Evolutionary conservation across 2,888 invertebrate species (phyloP), one percentile per base, ranked within the genome.

Genomic region (Chymomyza fuscimana): DNA sequence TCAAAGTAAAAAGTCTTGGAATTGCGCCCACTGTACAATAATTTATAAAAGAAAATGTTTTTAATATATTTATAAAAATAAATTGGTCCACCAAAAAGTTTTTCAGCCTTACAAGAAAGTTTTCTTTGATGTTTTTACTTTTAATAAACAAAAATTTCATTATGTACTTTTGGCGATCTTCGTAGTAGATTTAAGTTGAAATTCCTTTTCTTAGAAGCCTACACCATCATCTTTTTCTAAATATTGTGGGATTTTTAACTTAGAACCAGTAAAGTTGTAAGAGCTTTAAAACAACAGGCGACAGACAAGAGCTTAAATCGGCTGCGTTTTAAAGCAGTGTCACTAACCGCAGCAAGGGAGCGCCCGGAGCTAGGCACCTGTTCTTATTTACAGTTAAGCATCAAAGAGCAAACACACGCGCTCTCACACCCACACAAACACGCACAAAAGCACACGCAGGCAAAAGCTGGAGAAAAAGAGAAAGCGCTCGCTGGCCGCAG

Each of bases 311-410:
- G 12, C 40, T 46, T 46, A 46, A 46, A 46, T 12, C 40, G 10
- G 40, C 40, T 46, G 40, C 40, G 12, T 46, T 46, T 59, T 36
- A 36, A 25, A 60, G 12, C 22, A 3, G 10, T 22, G 22, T 15
- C 19, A 32, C 2, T 58, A 46, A 46, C 40, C 40, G 6, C 40
- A 46, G 40, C 40, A n/a, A n/a, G 40, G 36, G 60, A 32, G 19
- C 58, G 29, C 60, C 32, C 9, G 32, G 4, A 52, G 63, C 69
- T 59, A 36, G 51, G 65, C 69, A 63, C 63, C 63, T 60, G 59
- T 61, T 66, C 59, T 67, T 66, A 61, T 69, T 78, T 73, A 63
- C 65, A 63, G 76, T 67, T 72, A 63, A 50, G 40, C 56, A 56
- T 58, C 66, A 72, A 65, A 60, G 72, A 29, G 63, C 59, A 63